phyloP scores from a whole-genome alignment of 1,140 invertebrate species.

The Sitobion miscanthi region DNA sequence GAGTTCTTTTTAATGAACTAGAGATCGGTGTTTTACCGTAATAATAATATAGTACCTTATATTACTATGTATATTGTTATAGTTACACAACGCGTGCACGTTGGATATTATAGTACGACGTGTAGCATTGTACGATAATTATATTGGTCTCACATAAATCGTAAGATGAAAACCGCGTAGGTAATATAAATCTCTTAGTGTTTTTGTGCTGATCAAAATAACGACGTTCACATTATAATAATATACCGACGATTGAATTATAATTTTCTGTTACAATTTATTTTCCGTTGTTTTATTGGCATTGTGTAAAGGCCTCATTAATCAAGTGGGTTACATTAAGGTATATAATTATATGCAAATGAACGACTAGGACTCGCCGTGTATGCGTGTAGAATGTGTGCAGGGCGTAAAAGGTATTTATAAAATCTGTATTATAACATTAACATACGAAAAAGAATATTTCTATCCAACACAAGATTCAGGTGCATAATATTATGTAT shows the following conservation, averaged over 20 bases:
- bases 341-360: conserved; percentile 16
- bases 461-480: not conserved
- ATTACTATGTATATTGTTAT: not conserved
- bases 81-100: not conserved
- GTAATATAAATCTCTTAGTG: not conserved
- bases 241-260: conserved; percentile 21
- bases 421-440: not conserved
- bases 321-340: not conserved
- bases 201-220: not conserved
- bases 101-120: not conserved
- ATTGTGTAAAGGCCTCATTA: conserved; percentile 9
- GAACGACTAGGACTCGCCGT: not conserved
- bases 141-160: conserved; percentile 16
- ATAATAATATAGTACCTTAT: not conserved
- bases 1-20: not conserved
- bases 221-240: not conserved
- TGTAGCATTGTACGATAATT: not conserved
- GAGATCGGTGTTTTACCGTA: not conserved
- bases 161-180: not conserved
- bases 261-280: not conserved
- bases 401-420: not conserved
- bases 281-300: conserved; percentile 14
- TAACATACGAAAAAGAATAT: not conserved
- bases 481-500: not conserved
- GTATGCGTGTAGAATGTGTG: not conserved